A percentile compares a stretch with the other conserved stretches of the same genome.
Evolutionary conservation across 2,797 vertebrate species (phyloP).

Genomic region (Notolabrus celidotus): DNA sequence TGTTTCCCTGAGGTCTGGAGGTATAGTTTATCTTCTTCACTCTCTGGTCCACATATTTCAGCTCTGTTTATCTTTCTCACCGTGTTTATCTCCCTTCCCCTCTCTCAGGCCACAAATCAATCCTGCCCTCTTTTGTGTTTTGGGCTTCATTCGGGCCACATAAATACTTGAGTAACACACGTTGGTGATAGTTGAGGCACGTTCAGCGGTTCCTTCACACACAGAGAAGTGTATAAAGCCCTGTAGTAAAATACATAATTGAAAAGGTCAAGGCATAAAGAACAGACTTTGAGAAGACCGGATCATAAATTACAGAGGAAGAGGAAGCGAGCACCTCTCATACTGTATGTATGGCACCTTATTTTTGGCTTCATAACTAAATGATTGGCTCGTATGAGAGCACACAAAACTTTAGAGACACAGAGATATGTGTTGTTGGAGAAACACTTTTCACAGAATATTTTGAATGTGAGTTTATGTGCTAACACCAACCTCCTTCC

Average conservation of each 20-base stretch:
- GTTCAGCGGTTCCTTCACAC: conserved; percentile 7
- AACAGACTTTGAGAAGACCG: conserved; percentile 11
- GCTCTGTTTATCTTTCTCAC: conserved; percentile 40
- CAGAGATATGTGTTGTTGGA: too few species aligned
- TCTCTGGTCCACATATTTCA: conserved; percentile 7
- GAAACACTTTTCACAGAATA: too few species aligned
- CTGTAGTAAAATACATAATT: conserved; percentile 43
- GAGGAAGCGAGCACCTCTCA: conserved; percentile 1
- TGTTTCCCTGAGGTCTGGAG: conserved; percentile 47
- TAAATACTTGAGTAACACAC: conserved; percentile 58
- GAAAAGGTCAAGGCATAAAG: conserved; percentile 45
- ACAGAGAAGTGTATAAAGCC: conserved; percentile 25
- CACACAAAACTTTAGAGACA: too few species aligned
- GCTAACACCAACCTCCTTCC: too few species aligned
- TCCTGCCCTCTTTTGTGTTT: conserved; percentile 23
- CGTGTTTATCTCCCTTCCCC: conserved; percentile 18
- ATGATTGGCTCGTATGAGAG: background rate
- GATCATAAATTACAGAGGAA: conserved; percentile 22
- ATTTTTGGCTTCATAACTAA: background rate
- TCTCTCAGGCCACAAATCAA: conserved; percentile 43
- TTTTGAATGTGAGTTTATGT: too few species aligned
- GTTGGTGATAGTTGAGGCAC: conserved; percentile 17
- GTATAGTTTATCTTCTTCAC: conserved; percentile 34
- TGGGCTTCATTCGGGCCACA: conserved; percentile 39
- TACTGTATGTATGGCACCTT: background rate